phyloP scores from a whole-genome alignment of 92 coral and sea anemone species.

The Umimayanthus kanabou region DNA sequence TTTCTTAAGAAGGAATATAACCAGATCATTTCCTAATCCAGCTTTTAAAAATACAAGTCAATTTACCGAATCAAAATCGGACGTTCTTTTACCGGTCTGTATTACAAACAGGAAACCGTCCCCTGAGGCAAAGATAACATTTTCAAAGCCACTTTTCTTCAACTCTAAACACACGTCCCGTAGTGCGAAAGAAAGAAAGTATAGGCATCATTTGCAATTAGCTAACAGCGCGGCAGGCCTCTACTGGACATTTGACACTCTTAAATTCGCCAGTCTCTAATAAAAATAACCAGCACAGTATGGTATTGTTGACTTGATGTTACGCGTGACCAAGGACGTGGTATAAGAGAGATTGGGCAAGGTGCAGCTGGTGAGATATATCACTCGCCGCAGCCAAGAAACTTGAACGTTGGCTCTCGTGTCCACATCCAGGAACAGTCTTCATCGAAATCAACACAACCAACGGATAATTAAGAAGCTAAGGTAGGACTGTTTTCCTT shows the following conservation, averaged over 20 bases:
- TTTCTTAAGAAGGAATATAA: conserved; percentile 7
- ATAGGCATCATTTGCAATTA: neutral
- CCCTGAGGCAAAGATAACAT: conserved; percentile 35
- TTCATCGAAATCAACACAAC: neutral
- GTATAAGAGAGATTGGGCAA: conserved; percentile 2
- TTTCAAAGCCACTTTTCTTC: conserved; percentile 15
- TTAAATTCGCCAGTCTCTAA: neutral
- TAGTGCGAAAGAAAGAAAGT: neutral
- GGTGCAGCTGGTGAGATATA: neutral
- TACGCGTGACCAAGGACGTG: neutral
- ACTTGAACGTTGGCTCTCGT: no score
- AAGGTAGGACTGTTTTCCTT: neutral
- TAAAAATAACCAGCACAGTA: neutral
- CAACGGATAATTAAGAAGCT: neutral
- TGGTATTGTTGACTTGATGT: neutral
- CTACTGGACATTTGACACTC: conserved; percentile 10
- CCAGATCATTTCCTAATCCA: conserved; percentile 29
- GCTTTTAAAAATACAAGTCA: conserved; percentile 15
- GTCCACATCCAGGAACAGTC: neutral
- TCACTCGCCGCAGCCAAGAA: neutral
- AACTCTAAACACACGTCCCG: conserved; percentile 8
- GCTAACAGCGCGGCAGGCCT: conserved; percentile 3
- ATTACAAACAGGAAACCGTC: conserved; percentile 18
- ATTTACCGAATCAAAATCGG: neutral
- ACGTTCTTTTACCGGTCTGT: conserved; percentile 2